These are phyloP conservation scores for Egretta garzetta DNA, from an alignment of 2,113 vertebrate genomes.

Conservation along the genomic window DNA sequence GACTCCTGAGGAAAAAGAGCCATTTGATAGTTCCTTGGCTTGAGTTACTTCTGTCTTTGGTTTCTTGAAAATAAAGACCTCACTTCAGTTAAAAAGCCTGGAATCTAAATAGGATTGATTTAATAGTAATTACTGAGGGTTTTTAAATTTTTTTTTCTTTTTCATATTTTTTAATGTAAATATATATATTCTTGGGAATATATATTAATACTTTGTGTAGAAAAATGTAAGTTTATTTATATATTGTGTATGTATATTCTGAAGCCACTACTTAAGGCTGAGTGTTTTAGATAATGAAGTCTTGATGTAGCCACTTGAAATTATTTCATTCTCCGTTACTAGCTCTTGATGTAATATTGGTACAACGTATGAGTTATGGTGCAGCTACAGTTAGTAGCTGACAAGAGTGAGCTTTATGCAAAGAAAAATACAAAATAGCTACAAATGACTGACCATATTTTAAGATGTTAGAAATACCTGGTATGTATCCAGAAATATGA, in stretches of 20 bases:
- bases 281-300: neutral
- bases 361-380: neutral
- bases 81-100: neutral
- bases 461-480: neutral
- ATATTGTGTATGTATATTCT: neutral
- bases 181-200: neutral
- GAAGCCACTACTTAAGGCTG: neutral
- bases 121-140: neutral
- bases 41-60: slow-evolving; percentile 55
- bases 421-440: neutral
- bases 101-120: neutral
- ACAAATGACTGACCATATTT: neutral
- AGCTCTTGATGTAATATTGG: neutral
- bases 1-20: slow-evolving; percentile 77
- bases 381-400: neutral
- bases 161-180: neutral
- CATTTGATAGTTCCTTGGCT: slow-evolving; percentile 76
- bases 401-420: neutral
- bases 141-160: neutral
- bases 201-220: neutral
- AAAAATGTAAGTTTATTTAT: neutral
- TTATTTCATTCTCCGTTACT: neutral
- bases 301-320: neutral
- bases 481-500: neutral
- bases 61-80: neutral